phyloP scores from a whole-genome alignment of 2,888 invertebrate species.

The Nomada hirtipes region DNA sequence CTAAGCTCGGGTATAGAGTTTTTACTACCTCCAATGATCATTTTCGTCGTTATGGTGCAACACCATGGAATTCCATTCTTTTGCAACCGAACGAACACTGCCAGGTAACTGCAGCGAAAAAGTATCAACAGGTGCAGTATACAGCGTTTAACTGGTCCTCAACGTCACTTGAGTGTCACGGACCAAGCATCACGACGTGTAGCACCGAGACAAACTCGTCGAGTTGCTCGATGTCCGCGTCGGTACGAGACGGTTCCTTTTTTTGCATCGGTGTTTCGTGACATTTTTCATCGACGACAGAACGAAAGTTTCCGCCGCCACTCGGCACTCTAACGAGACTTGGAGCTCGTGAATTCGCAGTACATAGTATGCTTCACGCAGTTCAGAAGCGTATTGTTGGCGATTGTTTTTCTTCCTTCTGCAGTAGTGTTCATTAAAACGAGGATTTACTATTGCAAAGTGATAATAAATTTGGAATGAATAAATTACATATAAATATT shows the following conservation, averaged over 20 bases:
- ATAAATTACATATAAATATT: too few relatives aligned
- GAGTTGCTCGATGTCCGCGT: neutral
- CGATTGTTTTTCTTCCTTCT: too few relatives aligned
- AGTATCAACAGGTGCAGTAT: slow-evolving; percentile 51
- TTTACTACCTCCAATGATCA: neutral
- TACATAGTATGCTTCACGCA: neutral
- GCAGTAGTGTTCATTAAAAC: too few relatives aligned
- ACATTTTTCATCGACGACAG: neutral
- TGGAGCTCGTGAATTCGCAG: neutral
- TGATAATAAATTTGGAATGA: too few relatives aligned
- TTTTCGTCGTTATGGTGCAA: neutral
- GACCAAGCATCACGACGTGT: slow-evolving; percentile 34
- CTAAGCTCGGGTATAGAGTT: neutral
- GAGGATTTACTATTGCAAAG: too few relatives aligned
- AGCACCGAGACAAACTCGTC: slow-evolving; percentile 17
- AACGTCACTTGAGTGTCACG: slow-evolving; percentile 37
- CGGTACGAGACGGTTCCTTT: slow-evolving; percentile 1
- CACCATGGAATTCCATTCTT: slow-evolving; percentile 9
- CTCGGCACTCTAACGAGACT: neutral
- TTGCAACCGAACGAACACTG: neutral
- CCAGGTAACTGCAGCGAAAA: slow-evolving; percentile 16
- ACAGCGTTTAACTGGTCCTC: slow-evolving; percentile 40
- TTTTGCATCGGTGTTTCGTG: neutral
- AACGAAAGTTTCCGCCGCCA: neutral
- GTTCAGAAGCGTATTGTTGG: too few relatives aligned